Evolutionary conservation across 2,888 invertebrate genomes (phyloP).

Genomic region (Plebejus anna): DNA sequence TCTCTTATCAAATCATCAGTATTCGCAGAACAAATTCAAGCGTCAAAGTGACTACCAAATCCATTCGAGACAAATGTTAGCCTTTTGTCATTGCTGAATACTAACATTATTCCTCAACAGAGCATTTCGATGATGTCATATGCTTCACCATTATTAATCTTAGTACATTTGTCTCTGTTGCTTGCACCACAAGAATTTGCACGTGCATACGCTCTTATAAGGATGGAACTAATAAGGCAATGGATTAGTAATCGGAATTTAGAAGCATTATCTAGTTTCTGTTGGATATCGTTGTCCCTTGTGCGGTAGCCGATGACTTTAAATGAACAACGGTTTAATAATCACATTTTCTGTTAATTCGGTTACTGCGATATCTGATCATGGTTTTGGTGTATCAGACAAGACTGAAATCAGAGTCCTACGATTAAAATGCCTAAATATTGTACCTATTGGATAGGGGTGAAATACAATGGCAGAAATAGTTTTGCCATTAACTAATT

Average conservation of each 20-base stretch:
- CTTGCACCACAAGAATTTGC: conserved; percentile 43
- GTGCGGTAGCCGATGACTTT: neutral
- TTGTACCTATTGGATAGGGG: too few relatives aligned
- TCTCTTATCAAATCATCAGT: neutral
- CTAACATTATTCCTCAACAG: neutral
- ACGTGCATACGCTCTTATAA: conserved; percentile 41
- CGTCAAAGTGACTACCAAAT: neutral
- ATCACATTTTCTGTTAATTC: neutral
- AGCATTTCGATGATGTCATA: conserved; percentile 22
- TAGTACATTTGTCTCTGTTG: conserved; percentile 42
- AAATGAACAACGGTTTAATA: neutral
- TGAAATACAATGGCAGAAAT: too few relatives aligned
- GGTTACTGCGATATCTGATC: neutral
- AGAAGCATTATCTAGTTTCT: conserved; percentile 8
- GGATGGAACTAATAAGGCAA: conserved; percentile 20
- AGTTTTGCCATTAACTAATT: too few relatives aligned
- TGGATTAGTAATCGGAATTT: conserved; percentile 25
- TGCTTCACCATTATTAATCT: conserved; percentile 36
- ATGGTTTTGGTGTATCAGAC: neutral
- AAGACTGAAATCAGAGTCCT: neutral
- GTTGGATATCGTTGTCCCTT: neutral
- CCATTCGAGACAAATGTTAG: neutral
- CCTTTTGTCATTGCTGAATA: neutral
- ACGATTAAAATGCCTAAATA: too few relatives aligned
- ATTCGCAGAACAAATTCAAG: neutral